Base-by-base conservation (phyloP, 2,113 vertebrate species). In the Corythaixoides concolor region DNA sequence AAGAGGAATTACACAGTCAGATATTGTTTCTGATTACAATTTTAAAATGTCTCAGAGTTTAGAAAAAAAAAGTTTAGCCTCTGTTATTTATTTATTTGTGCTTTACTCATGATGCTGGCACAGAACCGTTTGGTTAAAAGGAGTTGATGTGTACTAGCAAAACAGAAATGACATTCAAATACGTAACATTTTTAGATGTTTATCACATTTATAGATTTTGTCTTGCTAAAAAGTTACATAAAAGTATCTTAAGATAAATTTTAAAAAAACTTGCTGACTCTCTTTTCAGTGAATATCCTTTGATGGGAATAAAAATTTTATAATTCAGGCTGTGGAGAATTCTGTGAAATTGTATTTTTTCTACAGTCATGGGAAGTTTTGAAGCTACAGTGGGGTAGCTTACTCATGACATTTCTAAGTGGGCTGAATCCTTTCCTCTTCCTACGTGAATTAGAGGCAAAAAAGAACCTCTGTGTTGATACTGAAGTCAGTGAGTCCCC, bases 191-290 rank as follows among this genome's bases (percentile, higher is more conserved):
- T 72, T 76, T 33, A 88, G 26, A 39, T 35, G 16, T 49, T 68
- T 70, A 67, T 45, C 41, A 35, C 11, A 69, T 22, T 50, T 63
- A 32, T 37, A 0, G 0, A 58, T 22, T 49, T 72, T 1, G 0
- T 47, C 18, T 68, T 85, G 20, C 3, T 70, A 56, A 66, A 77
- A 77, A 53, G 10, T 56, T 20, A 63, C 15, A 60, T 33, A 37
- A 17, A 95, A 39, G 3, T 60, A 35, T 32, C 47, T 28, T 52
- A 52, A 62, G 16, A 66, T 50, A 70, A 75, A 74, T 69, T 89
- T 28, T 62, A 53, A 63, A 74, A 62, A 45, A 49, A 68, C 1
- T 68, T 68, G 39, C 1, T 52, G 22, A 56, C 16, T 50, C 17
- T 28, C 47, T 45, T 89, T 28, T 14, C 11, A 45, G 5, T 55